Evolutionary conservation across 2,113 vertebrate species (phyloP), one percentile per base, ranked within the genome.

Genomic region (Rattus norvegicus): DNA sequence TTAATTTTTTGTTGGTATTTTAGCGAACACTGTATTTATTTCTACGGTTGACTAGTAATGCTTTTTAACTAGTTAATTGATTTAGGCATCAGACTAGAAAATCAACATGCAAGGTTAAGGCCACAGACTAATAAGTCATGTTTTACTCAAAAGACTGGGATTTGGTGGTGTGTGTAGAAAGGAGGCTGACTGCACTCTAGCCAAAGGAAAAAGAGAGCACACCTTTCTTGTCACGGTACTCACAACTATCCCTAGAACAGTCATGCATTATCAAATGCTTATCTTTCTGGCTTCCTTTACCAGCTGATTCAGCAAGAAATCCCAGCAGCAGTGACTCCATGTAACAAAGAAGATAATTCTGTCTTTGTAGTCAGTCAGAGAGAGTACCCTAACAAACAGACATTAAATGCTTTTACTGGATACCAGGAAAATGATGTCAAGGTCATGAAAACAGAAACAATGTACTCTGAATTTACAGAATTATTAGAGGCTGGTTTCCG

Each of bases 231-330:
- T 93, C 90, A 96, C 61, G 94, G 26, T 9, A 92, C 91, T 96
- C 52, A 93, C 96, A 86, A 28, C 11, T 93, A 85, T 90, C 96
- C 94, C 96, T 91, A 92, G 67, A 76, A 89, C 1, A 26, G 95
- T 86, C 95, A 92, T 67, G 70, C 93, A 96, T 96, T 98, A 98
- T 95, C 96, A 92, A 96, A 97, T 91, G 13, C 92, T 22, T 91
- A 90, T 88, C 87, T 95, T 83, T 69, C 87, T 96, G 96, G 97
- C 93, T 92, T 88, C 94, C 97, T 69, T 70, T 90, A 96, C 93
- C 97, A 97, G 97, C 97, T 98, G 98, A 98, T 89, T 98, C 98
- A 98, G 98, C 98, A 97, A 80, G 0, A 94, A 92, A 95, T 89
- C 96, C 93, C 94, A 95, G 95, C 92, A 65, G 47, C 76, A 96